phyloP scores from a whole-genome alignment of 2,113 vertebrate genomes.

The Pygoscelis antarcticus region DNA sequence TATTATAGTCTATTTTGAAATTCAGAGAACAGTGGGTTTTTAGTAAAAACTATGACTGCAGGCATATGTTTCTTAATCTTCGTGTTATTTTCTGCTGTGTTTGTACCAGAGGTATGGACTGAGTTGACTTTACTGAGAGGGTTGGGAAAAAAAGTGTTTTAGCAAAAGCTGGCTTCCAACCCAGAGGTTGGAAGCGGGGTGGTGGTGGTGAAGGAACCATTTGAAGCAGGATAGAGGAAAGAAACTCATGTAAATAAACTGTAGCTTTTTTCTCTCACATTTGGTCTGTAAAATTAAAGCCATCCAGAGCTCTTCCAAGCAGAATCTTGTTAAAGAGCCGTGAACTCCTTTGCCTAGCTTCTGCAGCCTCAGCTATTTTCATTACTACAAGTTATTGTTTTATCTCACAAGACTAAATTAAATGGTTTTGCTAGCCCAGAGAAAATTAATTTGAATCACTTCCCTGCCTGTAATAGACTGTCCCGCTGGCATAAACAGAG shows the following conservation, averaged over 20 bases:
- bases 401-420: neutral
- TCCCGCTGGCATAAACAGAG: neutral
- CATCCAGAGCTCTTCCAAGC: neutral
- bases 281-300: neutral
- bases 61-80: neutral
- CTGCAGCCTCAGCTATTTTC: neutral
- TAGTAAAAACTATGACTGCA: neutral
- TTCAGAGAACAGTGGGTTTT: neutral
- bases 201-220: neutral
- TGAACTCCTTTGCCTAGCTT: neutral
- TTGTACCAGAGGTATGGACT: neutral
- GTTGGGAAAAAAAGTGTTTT: neutral
- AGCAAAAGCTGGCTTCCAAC: neutral
- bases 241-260: neutral
- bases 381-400: neutral
- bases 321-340: neutral
- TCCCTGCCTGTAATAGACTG: neutral
- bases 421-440: neutral
- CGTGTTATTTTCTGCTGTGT: neutral
- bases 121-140: neutral
- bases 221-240: neutral
- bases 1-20: neutral
- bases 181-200: neutral
- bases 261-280: neutral
- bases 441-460: conserved; percentile 10